Base-by-base conservation (phyloP, 1,140 invertebrate species). In the Polypedilum pembai region DNA sequence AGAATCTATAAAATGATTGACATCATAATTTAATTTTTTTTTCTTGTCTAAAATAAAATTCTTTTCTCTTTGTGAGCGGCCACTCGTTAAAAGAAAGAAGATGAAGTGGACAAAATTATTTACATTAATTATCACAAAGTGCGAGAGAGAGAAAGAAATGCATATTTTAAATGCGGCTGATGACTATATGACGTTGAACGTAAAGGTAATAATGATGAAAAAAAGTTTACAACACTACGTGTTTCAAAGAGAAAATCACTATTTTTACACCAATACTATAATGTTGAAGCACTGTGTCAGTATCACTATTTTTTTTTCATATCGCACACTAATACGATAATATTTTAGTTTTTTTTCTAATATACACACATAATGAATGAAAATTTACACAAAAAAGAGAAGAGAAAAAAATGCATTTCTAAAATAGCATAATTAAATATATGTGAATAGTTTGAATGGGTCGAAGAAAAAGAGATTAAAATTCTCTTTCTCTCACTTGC, bases 1-100 rank as follows among this genome's bases (percentile, higher is more conserved):
- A 87, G 86, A 84, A 87, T 87, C 86, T 87, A 87, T 83, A 87
- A 85, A 85, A 83, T 20, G 24, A 33, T 33, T 33, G 24, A 56
- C n/a, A 15, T 56, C 10, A 17, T 56, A 8, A 56, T 56, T 56
- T 56, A 69, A 69, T 69, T 5, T 18, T n/a, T n/a, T n/a, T 69
- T 56, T 56, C 12, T 56, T 56, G 45, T 56, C 12, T 56, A n/a
- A 56, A 56, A 56, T 3, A 33, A 5, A 3, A 3, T 5, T 33
- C 5, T 33, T 33, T 33, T 33, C 5, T 33, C 45, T 12, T 56
- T 56, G 10, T 56, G 45, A 56, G n/a, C n/a, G 45, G 45, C 45
- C 10, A 56, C 10, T 15, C 45, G 45, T 15, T 8, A 56, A 56
- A 56, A 3, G n/a, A 15, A 8, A 3, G 10, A 56, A 3, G 45